These are phyloP conservation scores for Oasisia sp. DNA, from an alignment of 2,888 invertebrate species.

Conservation along the genomic window DNA sequence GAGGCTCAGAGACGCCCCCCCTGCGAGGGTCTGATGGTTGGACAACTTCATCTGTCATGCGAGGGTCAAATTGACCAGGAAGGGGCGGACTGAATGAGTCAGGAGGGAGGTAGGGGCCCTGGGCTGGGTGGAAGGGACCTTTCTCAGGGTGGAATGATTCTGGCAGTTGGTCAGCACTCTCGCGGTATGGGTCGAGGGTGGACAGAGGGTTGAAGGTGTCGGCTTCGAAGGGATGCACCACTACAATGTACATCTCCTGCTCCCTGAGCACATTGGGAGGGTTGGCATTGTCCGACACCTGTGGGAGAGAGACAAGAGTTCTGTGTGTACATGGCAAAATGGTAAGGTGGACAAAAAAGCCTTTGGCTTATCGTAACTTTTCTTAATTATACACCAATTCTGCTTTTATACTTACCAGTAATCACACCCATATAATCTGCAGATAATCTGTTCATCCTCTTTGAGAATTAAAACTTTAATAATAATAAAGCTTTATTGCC, in stretches of 20 bases:
- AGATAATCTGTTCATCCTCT: no score
- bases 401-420: no score
- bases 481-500: no score
- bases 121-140: not conserved
- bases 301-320: constrained; percentile 13
- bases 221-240: constrained; percentile 8
- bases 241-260: constrained; percentile 49
- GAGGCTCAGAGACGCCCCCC: not conserved
- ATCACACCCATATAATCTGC: no score
- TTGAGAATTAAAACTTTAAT: no score
- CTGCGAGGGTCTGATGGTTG: not conserved
- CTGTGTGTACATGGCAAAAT: no score
- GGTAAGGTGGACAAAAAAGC: no score
- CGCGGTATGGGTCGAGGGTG: not conserved
- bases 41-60: not conserved
- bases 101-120: not conserved
- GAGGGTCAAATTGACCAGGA: not conserved
- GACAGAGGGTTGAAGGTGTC: not conserved
- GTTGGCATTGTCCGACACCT: constrained; percentile 52
- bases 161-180: not conserved
- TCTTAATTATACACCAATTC: no score
- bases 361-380: no score
- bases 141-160: not conserved
- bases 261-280: constrained; percentile 51
- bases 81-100: not conserved